These are phyloP conservation scores for Phaethon lepturus DNA, from an alignment of 2,113 vertebrate genomes.

Conservation along the genomic window DNA sequence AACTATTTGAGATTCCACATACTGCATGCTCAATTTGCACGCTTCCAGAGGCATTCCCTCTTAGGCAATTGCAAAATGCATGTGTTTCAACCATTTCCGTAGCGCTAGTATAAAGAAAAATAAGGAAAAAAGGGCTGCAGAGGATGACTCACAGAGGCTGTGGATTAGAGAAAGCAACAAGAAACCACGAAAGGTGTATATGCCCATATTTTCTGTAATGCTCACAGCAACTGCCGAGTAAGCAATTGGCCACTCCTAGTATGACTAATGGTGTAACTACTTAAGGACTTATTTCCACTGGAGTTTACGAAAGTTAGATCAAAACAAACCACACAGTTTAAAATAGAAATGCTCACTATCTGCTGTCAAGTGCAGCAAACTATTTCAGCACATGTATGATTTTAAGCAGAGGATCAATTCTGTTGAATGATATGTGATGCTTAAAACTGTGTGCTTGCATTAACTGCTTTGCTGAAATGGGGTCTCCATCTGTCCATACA, in stretches of 20 bases:
- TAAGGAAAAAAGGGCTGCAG: not conserved
- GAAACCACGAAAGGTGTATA: not conserved
- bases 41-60: not conserved
- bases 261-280: slow-evolving; percentile 21
- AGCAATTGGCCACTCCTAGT: not conserved
- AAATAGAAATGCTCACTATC: not conserved
- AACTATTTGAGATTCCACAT: not conserved
- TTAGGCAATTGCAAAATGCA: not conserved
- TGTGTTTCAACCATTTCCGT: not conserved
- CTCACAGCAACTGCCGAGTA: not conserved
- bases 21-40: not conserved
- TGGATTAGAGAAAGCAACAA: not conserved
- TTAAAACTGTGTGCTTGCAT: not conserved
- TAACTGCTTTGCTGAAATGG: not conserved
- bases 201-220: not conserved
- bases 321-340: slow-evolving; percentile 1
- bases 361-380: not conserved
- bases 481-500: not conserved
- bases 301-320: slow-evolving; percentile 6
- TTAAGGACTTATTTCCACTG: not conserved
- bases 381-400: not conserved
- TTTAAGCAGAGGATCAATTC: not conserved
- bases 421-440: not conserved
- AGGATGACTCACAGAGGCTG: not conserved
- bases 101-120: not conserved